These are phyloP conservation scores for Acanthurus lineatus DNA, from an alignment of 2,797 vertebrate species.

Conservation along the genomic window DNA sequence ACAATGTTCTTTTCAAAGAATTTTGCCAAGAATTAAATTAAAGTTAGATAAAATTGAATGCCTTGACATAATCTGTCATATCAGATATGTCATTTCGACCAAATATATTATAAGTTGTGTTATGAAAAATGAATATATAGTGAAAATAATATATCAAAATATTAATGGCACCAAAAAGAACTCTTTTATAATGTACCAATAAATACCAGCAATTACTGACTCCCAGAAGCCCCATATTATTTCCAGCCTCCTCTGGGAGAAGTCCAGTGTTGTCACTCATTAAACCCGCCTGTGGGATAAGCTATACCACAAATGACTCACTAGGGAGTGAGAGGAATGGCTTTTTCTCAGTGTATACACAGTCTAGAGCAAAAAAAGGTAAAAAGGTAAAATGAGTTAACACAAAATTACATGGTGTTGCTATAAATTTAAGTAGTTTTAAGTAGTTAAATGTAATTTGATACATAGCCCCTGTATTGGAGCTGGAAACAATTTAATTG, in stretches of 20 bases:
- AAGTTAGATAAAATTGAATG: too few species aligned
- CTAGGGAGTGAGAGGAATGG: conserved; percentile 46
- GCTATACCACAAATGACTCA: conserved; percentile 48
- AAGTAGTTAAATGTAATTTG: neutral
- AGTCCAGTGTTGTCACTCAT: conserved; percentile 59
- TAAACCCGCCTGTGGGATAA: conserved; percentile 61
- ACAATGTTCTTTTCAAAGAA: too few species aligned
- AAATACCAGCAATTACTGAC: conserved; percentile 40
- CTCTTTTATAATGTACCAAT: conserved; percentile 25
- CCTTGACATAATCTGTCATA: too few species aligned
- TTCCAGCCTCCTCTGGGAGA: conserved; percentile 32
- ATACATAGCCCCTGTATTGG: neutral
- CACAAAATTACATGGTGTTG: neutral
- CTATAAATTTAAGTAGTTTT: neutral
- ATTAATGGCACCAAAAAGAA: neutral
- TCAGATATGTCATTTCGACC: too few species aligned
- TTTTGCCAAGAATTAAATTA: too few species aligned
- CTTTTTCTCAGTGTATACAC: conserved; percentile 34
- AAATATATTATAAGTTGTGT: too few species aligned
- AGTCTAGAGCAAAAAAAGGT: too few species aligned
- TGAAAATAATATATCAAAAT: too few species aligned
- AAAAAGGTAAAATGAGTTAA: neutral
- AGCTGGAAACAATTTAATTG: neutral
- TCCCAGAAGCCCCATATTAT: conserved; percentile 43
- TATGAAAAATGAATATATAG: too few species aligned